Conservation (phyloP, 1,140 invertebrate species). For the Halictus rubicundus region DNA sequence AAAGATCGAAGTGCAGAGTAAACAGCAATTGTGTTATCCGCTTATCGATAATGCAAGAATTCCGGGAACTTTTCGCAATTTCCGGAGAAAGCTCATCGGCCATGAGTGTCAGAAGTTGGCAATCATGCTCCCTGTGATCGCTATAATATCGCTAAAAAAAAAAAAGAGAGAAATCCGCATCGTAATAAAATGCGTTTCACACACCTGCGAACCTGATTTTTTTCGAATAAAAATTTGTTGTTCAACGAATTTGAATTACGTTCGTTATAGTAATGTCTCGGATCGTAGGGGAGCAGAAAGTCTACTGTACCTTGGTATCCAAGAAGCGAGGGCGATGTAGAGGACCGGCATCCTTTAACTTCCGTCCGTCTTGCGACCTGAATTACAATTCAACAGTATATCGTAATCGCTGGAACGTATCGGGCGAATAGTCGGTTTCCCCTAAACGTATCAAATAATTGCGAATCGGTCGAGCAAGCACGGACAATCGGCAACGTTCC, state of each 20-base stretch:
- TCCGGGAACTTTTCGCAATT: too few species aligned
- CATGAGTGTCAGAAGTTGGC: too few species aligned
- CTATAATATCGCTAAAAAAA: too few species aligned
- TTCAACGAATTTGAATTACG: too few species aligned
- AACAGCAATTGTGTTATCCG: too few species aligned
- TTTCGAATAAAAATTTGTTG: too few species aligned
- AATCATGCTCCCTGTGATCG: too few species aligned
- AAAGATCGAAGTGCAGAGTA: too few species aligned
- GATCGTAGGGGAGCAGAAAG: constrained; percentile 15
- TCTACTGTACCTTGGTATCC: constrained; percentile 84
- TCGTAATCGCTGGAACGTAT: constrained; percentile 33
- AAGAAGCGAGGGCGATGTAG: constrained; percentile 83
- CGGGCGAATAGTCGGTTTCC: neutral
- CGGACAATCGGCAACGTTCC: neutral
- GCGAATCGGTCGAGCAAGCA: neutral
- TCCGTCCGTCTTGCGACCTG: constrained; percentile 63
- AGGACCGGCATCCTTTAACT: constrained; percentile 83
- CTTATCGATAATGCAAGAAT: too few species aligned
- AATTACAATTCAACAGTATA: constrained; percentile 54
- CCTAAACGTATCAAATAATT: neutral
- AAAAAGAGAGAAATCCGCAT: too few species aligned
- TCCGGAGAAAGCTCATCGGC: too few species aligned
- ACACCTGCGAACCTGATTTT: neutral
- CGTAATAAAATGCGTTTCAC: too few species aligned
- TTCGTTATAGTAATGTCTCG: neutral